Conservation (phyloP, 2,888 invertebrate genomes). For the Melolontha melolontha region DNA sequence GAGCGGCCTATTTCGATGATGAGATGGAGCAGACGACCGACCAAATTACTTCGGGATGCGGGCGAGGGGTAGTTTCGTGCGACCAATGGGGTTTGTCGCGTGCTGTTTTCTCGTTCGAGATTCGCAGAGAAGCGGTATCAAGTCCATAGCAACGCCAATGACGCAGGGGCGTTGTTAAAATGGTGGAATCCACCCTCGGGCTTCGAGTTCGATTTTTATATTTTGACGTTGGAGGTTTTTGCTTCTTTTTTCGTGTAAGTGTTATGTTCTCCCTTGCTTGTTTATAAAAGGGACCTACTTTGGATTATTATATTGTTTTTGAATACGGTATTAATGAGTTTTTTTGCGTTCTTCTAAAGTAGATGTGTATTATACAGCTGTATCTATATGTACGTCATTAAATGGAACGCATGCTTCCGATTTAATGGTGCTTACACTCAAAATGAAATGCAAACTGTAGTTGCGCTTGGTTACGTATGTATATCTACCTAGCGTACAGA, state of each 20-base stretch:
- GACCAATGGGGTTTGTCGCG: slow-evolving; percentile 59
- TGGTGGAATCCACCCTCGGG: slow-evolving; percentile 63
- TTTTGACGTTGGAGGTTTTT: slow-evolving; percentile 62
- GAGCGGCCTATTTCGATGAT: slow-evolving; percentile 36
- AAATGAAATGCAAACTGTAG: not conserved
- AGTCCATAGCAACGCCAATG: slow-evolving; percentile 66
- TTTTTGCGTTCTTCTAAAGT: slow-evolving; percentile 26
- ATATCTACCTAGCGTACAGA: slow-evolving; percentile 18
- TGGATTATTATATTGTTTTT: slow-evolving; percentile 43
- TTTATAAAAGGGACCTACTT: slow-evolving; percentile 47
- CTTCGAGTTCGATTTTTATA: slow-evolving; percentile 65
- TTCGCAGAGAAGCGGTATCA: slow-evolving; percentile 63
- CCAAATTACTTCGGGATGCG: slow-evolving; percentile 30
- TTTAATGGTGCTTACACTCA: slow-evolving; percentile 26
- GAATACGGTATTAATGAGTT: slow-evolving; percentile 46
- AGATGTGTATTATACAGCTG: not conserved
- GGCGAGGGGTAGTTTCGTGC: slow-evolving; percentile 51
- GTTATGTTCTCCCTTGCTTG: slow-evolving; percentile 54
- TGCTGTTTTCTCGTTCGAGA: slow-evolving; percentile 53
- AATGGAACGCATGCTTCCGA: slow-evolving; percentile 30
- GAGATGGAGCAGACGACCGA: slow-evolving; percentile 26
- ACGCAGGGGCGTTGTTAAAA: slow-evolving; percentile 57
- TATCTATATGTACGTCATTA: slow-evolving; percentile 19
- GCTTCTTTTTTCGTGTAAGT: slow-evolving; percentile 58
- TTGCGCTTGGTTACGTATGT: slow-evolving; percentile 5